Conservation (phyloP, 2,113 vertebrate species). For the Pantherophis guttatus region DNA sequence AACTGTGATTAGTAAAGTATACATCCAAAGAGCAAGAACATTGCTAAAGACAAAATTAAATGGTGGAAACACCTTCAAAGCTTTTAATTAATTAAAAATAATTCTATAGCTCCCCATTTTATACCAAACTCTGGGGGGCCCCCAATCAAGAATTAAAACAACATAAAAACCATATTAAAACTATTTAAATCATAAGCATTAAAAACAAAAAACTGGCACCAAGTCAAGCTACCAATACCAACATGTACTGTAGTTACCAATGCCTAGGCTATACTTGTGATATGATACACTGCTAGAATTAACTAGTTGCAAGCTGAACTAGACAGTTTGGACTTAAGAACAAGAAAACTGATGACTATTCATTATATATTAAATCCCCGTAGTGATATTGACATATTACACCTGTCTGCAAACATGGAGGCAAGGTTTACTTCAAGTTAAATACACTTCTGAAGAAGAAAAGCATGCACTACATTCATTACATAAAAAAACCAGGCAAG, state of each 20-base stretch:
- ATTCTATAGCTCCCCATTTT: background rate
- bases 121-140: background rate
- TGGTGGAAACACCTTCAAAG: background rate
- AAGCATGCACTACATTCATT: background rate
- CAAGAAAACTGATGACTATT: background rate
- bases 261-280: background rate
- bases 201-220: background rate
- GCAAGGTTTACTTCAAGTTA: background rate
- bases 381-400: background rate
- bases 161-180: background rate
- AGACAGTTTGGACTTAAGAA: background rate
- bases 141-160: background rate
- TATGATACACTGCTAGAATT: background rate
- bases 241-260: background rate
- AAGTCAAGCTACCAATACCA: background rate
- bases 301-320: background rate
- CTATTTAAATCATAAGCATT: background rate
- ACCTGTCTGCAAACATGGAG: background rate
- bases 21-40: background rate
- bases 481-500: background rate
- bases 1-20: background rate
- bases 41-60: background rate
- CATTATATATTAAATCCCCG: background rate
- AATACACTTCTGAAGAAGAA: background rate
- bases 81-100: background rate